Evolutionary conservation across 1,140 invertebrate species (phyloP).

Genomic region (Chironomus tepperi): DNA sequence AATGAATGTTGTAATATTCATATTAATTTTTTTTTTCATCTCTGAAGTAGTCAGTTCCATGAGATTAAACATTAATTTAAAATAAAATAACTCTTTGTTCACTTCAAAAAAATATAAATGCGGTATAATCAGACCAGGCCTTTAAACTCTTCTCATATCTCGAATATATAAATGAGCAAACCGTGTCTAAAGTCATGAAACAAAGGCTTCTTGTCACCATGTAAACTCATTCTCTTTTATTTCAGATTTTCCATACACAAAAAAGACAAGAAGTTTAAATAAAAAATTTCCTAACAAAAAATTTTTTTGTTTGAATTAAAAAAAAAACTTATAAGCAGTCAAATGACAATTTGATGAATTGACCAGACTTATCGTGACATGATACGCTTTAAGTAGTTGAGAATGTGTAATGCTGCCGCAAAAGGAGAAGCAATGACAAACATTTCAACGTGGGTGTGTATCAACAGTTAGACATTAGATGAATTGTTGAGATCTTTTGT

Average conservation of each 20-base stretch:
- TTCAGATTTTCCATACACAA: not conserved
- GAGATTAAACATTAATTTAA: slow-evolving; percentile 3
- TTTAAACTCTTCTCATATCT: slow-evolving; percentile 14
- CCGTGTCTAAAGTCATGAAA: slow-evolving; percentile 12
- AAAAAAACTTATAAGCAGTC: not conserved
- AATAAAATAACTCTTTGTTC: slow-evolving; percentile 2
- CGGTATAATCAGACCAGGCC: not conserved
- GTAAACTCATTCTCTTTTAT: not conserved
- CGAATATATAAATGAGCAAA: not conserved
- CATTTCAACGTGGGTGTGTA: slow-evolving; percentile 1
- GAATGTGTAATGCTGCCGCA: not conserved
- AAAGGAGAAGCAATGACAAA: not conserved
- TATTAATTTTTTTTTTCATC: not conserved
- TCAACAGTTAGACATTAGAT: not conserved
- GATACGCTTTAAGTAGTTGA: not conserved
- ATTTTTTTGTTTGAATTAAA: not conserved
- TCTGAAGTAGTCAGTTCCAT: not conserved
- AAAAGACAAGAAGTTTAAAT: not conserved
- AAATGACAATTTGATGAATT: slow-evolving; percentile 9
- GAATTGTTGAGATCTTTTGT: too few species aligned
- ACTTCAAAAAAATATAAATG: slow-evolving; percentile 1
- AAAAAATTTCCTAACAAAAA: not conserved
- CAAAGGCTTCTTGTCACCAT: slow-evolving; percentile 12
- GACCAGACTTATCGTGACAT: slow-evolving; percentile 6
- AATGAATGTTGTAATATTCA: not conserved